Evolutionary conservation across 2,113 vertebrate species (phyloP), one percentile per base, ranked within the genome.

Genomic region (Leptosomus discolor): DNA sequence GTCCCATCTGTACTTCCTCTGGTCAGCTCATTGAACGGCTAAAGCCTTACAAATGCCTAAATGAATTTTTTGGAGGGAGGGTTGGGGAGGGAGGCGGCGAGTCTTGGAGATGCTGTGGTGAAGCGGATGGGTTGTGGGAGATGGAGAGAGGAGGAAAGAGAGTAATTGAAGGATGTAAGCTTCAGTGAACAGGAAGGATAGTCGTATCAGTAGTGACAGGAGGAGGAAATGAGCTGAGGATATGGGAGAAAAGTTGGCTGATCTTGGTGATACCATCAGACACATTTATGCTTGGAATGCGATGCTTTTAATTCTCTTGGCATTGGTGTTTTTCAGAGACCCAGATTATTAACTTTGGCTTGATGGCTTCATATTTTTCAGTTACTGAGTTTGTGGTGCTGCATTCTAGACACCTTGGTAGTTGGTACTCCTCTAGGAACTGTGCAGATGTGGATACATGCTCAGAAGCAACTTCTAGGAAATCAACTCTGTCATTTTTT

Each of bases 161-260:
- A 71, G 68, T 85, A 88, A 92, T 60, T 94, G 85, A 68, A 92
- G 96, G 90, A 93, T 95, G 61, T 87, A 87, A 79, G 91, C 90
- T 87, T 82, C 48, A 3, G 50, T 83, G 92, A 93, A 60, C 48
- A 41, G 90, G 32, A 88, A 80, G 45, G 73, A 53, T 51, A 63
- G 78, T 69, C 7, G 0, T 36, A 56, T 70, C 56, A 71, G 67
- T 53, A 90, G 61, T 0, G 4, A 26, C 56, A 58, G 78, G 6
- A 56, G 43, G 53, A 91, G 96, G 93, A 95, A 95, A 88, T 8
- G 45, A 82, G n/a, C 69, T 64, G 48, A 91, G 61, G 67, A 65
- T 60, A 48, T 29, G 70, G 63, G 57, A 90, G 57, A 80, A 78
- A 88, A 82, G 17, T 22, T 53, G 22, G 27, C 56, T 95, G 46